Conservation (phyloP, 2,113 vertebrate genomes). For the Heloderma charlesbogerti region DNA sequence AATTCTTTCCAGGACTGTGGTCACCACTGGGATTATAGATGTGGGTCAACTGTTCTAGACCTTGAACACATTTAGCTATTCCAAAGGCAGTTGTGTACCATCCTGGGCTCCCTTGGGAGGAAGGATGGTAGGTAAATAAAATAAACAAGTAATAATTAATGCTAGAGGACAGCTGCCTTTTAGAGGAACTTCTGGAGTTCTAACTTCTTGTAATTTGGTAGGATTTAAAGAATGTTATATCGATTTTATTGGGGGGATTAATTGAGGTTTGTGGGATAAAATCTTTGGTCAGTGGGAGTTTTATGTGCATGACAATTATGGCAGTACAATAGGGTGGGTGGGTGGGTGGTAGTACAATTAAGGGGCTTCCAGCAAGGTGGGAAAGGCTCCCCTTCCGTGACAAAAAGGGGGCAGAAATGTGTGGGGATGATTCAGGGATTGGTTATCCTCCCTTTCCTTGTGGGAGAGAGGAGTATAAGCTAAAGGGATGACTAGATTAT, state of each 20-base stretch:
- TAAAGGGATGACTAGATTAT: no score
- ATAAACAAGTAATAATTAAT: no score
- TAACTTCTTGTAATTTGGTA: neutral
- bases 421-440: neutral
- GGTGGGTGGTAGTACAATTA: neutral
- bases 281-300: neutral
- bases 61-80: neutral
- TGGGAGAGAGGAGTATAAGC: no score
- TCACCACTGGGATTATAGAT: neutral
- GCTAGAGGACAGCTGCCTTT: neutral
- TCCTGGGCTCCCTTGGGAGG: no score
- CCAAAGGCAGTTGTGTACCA: neutral
- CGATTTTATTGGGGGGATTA: neutral
- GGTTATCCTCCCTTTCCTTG: no score
- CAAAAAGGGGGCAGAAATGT: neutral
- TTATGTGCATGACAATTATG: neutral
- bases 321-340: neutral
- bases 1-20: neutral
- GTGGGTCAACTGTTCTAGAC: neutral
- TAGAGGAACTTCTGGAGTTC: neutral
- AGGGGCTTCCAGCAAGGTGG: neutral
- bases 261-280: neutral
- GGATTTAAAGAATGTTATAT: neutral
- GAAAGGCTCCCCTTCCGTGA: neutral
- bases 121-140: no score